A percentile compares a stretch with the other conserved stretches of the same genome.
These are phyloP conservation scores for Rhagoletis pomonella DNA, from an alignment of 1,140 invertebrate genomes.

Conservation along the genomic window DNA sequence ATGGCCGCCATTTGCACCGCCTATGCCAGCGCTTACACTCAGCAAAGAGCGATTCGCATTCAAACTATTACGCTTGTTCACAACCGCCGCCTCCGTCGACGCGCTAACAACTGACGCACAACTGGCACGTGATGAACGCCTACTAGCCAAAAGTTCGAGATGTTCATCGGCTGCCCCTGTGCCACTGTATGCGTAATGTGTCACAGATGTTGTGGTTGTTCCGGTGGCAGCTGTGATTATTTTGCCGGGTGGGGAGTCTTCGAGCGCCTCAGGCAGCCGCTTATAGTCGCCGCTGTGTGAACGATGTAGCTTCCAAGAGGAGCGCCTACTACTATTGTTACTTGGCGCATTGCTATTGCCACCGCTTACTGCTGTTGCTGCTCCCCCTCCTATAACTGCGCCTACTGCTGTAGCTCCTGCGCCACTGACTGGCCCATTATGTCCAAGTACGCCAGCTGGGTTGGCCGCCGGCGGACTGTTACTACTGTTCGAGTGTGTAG, in stretches of 20 bases:
- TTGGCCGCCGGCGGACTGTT: slow-evolving; percentile 6
- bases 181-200: slow-evolving; percentile 48
- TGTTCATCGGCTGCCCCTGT: slow-evolving; percentile 63
- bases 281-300: slow-evolving; percentile 68
- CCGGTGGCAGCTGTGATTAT: neutral
- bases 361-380: slow-evolving; percentile 59
- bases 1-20: neutral
- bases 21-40: slow-evolving; percentile 56
- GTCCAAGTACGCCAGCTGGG: slow-evolving; percentile 45
- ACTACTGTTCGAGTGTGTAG: slow-evolving; percentile 60
- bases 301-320: slow-evolving; percentile 68
- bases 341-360: slow-evolving; percentile 60
- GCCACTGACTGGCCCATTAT: slow-evolving; percentile 62
- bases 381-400: slow-evolving; percentile 57
- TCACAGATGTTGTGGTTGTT: neutral
- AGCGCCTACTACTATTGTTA: slow-evolving; percentile 61
- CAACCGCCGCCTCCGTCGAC: neutral
- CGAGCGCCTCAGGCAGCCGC: slow-evolving; percentile 62
- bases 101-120: neutral
- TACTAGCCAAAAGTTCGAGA: slow-evolving; percentile 61
- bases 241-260: slow-evolving; percentile 66
- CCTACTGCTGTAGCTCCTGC: slow-evolving; percentile 62
- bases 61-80: slow-evolving; percentile 30
- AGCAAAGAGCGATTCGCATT: slow-evolving; percentile 59
- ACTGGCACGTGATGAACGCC: slow-evolving; percentile 59